Evolutionary conservation across 35 echinoderm and acorn worm species (phyloP).

Genomic region (Amphiura filiformis): DNA sequence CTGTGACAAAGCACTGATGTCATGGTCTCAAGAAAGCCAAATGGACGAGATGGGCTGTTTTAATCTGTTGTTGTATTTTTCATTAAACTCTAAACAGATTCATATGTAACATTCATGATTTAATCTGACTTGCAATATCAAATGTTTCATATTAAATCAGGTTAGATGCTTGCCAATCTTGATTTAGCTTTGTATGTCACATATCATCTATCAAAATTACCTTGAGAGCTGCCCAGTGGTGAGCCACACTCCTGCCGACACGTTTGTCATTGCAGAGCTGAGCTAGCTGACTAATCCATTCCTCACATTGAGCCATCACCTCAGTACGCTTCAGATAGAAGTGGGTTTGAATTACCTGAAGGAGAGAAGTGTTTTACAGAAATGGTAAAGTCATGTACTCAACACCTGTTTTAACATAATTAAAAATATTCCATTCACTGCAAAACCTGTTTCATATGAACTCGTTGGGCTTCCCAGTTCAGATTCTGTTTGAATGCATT

Average conservation of each 20-base stretch:
- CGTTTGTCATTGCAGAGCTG: slow-evolving; percentile 88
- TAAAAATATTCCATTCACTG: background rate
- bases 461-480: no score
- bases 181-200: no score
- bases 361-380: background rate
- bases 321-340: slow-evolving; percentile 97
- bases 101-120: no score
- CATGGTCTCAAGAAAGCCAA: no score
- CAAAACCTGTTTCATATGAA: background rate
- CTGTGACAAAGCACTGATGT: background rate
- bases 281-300: slow-evolving; percentile 78
- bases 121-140: no score
- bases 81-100: no score
- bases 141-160: no score
- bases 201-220: no score
- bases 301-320: slow-evolving; percentile 81
- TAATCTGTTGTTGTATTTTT: no score
- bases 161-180: no score
- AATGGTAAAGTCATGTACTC: background rate
- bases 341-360: slow-evolving; percentile 90
- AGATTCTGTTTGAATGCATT: no score
- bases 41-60: no score
- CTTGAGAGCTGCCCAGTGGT: slow-evolving; percentile 95
- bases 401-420: background rate
- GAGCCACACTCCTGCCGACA: slow-evolving; percentile 82